Evolutionary conservation across 2,797 vertebrate genomes (phyloP).

Genomic region (Ctenosaura bakeri): DNA sequence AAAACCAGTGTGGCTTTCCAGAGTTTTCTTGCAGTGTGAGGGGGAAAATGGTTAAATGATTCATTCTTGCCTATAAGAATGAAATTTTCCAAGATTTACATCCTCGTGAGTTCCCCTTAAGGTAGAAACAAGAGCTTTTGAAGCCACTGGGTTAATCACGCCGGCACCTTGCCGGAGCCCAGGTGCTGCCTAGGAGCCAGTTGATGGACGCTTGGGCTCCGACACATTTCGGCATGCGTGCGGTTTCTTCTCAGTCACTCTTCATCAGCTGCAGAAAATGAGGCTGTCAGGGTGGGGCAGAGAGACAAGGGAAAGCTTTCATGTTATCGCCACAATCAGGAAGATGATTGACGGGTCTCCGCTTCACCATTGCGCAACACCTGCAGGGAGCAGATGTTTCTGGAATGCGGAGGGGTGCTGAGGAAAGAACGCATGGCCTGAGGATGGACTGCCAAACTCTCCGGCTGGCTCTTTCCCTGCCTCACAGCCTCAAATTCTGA

Average conservation of each 20-base stretch:
- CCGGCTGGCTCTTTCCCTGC: background rate
- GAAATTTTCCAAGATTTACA: no score
- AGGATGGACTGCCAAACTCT: background rate
- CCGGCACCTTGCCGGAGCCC: background rate
- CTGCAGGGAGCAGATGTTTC: background rate
- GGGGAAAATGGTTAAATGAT: no score
- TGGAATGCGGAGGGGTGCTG: no score
- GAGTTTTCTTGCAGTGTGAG: no score
- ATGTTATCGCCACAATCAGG: rapidly evolving
- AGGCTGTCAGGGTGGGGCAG: background rate
- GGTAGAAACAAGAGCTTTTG: background rate
- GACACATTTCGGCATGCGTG: background rate
- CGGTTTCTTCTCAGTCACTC: background rate
- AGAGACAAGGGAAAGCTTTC: background rate
- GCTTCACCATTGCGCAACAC: rapidly evolving
- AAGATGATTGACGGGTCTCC: rapidly evolving
- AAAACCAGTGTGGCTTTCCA: no score
- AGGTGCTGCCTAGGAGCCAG: background rate
- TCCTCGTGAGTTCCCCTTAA: background rate
- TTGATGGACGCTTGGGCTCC: conserved; percentile 21
- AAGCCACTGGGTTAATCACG: background rate
- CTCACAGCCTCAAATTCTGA: background rate
- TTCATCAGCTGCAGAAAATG: background rate
- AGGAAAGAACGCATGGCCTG: background rate
- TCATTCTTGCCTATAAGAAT: no score